phyloP scores from a whole-genome alignment of 2,888 invertebrate genomes.

The Netelia inedita region DNA sequence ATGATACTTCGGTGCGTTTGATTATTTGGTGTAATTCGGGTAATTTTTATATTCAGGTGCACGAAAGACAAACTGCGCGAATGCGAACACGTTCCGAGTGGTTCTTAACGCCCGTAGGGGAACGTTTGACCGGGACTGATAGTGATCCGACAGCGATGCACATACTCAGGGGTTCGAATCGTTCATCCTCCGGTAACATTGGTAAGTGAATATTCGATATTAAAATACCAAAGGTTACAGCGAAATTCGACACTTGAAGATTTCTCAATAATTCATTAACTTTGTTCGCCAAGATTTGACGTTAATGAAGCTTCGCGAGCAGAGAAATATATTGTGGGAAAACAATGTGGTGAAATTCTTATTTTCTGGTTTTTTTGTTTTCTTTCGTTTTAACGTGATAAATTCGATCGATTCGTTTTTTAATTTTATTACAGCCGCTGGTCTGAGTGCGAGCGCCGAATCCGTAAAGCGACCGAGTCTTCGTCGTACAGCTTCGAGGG shows the following conservation, averaged over 20 bases:
- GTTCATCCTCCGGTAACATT: conserved; percentile 87
- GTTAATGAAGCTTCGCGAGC: background rate
- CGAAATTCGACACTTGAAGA: background rate
- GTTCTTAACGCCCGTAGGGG: conserved; percentile 93
- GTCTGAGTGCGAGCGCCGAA: conserved; percentile 83
- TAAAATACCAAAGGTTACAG: background rate
- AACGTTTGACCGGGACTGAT: conserved; percentile 85
- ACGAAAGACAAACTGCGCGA: conserved; percentile 97
- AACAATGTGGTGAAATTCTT: background rate
- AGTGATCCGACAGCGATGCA: conserved; percentile 85
- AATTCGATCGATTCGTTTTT: too few species aligned
- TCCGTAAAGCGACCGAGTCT: conserved; percentile 84
- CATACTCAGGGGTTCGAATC: conserved; percentile 85
- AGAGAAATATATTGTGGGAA: background rate
- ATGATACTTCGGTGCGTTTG: background rate
- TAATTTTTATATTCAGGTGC: conserved; percentile 89
- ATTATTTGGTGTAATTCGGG: conserved; percentile 59
- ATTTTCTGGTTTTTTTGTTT: background rate
- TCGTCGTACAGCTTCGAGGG: conserved; percentile 85
- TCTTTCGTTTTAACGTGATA: too few species aligned
- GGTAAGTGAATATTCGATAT: conserved; percentile 81
- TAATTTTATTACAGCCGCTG: conserved; percentile 73
- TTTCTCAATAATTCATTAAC: background rate
- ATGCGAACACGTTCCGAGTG: conserved; percentile 99
- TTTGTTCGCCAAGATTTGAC: background rate